Percentiles rank a stretch among this genome's conserved stretches.
phyloP scores from a whole-genome alignment of 2,113 vertebrate genomes.

The Vicugna pacos region DNA sequence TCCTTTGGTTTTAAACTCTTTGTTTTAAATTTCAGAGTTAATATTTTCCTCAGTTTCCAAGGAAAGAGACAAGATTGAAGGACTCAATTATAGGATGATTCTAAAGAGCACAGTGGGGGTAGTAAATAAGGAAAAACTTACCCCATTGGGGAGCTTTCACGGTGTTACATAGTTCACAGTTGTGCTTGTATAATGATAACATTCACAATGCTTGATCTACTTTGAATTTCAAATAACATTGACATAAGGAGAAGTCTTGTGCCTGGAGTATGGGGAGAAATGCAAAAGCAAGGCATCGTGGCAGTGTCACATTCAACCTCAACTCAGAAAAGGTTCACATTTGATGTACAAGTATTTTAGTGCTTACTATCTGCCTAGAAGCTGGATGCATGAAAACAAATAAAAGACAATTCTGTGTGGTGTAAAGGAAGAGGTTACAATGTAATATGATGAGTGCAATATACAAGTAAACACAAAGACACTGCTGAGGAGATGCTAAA shows the following conservation, averaged over 20 bases:
- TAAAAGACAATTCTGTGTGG: constrained; percentile 46
- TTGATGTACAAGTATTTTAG: constrained; percentile 17
- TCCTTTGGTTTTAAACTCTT: constrained; percentile 54
- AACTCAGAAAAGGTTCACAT: constrained; percentile 38
- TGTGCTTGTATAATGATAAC: neutral
- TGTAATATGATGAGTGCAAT: neutral
- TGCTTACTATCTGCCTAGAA: constrained; percentile 13
- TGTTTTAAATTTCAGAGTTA: constrained; percentile 67
- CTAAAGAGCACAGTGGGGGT: neutral
- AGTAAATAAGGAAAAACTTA: neutral
- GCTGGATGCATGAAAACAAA: constrained; percentile 23
- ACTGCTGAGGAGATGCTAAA: neutral
- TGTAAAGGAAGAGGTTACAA: constrained; percentile 37
- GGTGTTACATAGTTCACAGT: neutral
- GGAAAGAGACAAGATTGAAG: neutral
- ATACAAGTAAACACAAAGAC: neutral
- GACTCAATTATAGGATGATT: constrained; percentile 15
- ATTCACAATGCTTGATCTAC: neutral
- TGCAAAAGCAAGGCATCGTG: neutral
- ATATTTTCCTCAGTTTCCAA: constrained; percentile 69
- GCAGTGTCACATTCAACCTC: constrained; percentile 5
- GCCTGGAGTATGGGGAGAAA: neutral
- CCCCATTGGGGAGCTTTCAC: neutral
- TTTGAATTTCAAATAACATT: constrained; percentile 57
- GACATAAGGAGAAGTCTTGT: neutral